A percentile compares a stretch with the other conserved stretches of the same genome.
Conservation (phyloP, 2,888 invertebrate species). For the Drosophila siamana region DNA sequence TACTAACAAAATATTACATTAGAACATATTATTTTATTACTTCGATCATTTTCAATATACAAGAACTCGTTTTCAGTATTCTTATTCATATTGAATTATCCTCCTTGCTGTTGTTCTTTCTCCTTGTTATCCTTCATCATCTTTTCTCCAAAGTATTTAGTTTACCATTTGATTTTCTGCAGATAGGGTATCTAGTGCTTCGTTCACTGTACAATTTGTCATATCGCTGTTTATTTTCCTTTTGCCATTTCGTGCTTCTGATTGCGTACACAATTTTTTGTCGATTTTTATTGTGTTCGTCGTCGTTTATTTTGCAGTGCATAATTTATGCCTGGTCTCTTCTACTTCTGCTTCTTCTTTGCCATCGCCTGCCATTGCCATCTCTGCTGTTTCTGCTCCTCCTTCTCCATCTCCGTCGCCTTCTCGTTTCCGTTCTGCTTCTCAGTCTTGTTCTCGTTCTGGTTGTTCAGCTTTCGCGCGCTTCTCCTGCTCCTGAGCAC, state of each 20-base stretch:
- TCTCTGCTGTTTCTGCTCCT: background rate
- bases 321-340: slow-evolving; percentile 70
- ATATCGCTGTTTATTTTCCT: slow-evolving; percentile 30
- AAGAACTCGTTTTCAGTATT: no score
- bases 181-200: slow-evolving; percentile 39
- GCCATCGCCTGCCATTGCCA: slow-evolving; percentile 1
- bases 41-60: no score
- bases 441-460: slow-evolving; percentile 14
- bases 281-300: slow-evolving; percentile 70
- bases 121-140: background rate
- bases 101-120: no score
- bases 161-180: background rate
- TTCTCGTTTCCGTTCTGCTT: background rate
- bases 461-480: background rate
- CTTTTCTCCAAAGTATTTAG: background rate
- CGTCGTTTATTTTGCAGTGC: slow-evolving; percentile 78
- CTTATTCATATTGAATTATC: no score
- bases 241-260: slow-evolving; percentile 61
- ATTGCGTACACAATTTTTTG: slow-evolving; percentile 75
- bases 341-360: slow-evolving; percentile 13
- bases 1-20: no score
- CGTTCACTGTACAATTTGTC: slow-evolving; percentile 18
- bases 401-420: background rate
- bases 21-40: no score
- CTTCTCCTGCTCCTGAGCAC: slow-evolving; percentile 4